Base-by-base conservation (phyloP, 2,113 vertebrate genomes). In the Mesembrinibis cayennensis region DNA sequence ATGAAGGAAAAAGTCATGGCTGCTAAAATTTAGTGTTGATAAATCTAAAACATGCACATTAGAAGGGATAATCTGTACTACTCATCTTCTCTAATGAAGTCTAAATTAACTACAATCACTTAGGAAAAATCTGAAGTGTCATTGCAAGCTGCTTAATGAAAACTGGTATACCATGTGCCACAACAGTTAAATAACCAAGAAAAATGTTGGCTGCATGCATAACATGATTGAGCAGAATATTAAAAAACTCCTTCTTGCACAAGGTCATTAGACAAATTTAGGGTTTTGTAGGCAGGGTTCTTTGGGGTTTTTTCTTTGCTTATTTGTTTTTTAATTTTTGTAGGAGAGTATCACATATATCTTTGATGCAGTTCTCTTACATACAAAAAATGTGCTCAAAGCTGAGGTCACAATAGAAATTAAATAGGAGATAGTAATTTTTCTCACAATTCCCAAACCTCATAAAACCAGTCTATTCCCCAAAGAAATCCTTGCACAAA, bases 1-100 rank as follows among this genome's bases (percentile, higher is more conserved):
- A 78, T 32, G 3, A 90, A 93, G 22, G 25, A 53, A 5, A 34
- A 14, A 52, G 17, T 50, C 20, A 76, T 0, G 0, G 19, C n/a
- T 92, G 66, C 10, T 89, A 65, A 83, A 92, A 90, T 62, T 26
- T 42, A 42, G 19, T 23, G 7, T 14, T 53, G 17, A 77, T 62
- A 89, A 83, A 74, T 90, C 40, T 70, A 59, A 92, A 90, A 55
- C 5, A 73, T 47, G 10, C 20, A 59, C 6, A 40, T 77, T 93
- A 72, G 66, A 85, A 85, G 10, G 16, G 30, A 77, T 55, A 71
- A 81, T 86, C 40, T 69, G 17, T 52, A 82, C 16, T 55, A 62
- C 7, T 87, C 36, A 38, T 58, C 20, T 79, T 77, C 38, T 66
- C 26, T 71, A 91, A 86, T 38, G 26, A 83, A 86, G 11, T 74